Conservation (phyloP, 2,113 vertebrate species). For the Bos javanicus region DNA sequence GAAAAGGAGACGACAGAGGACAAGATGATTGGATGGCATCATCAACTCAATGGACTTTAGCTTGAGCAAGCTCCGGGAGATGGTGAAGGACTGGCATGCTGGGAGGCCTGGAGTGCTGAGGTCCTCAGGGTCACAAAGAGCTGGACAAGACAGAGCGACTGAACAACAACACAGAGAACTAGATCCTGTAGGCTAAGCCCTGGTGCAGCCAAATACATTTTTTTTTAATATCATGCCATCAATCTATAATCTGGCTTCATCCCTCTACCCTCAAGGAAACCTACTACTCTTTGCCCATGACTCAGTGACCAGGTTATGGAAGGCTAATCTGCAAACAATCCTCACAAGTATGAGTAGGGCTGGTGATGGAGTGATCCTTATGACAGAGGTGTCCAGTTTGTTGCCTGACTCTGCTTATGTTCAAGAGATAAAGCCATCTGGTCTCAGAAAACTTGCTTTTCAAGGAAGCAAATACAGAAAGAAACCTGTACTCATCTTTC, state of each 20-base stretch:
- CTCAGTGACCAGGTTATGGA: background rate
- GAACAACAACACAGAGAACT: background rate
- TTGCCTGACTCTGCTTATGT: background rate
- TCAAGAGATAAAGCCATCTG: background rate
- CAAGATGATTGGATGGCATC: background rate
- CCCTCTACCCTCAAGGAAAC: background rate
- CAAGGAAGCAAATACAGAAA: background rate
- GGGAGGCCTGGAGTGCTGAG: background rate
- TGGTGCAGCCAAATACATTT: background rate
- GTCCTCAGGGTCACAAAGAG: background rate
- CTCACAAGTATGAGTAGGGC: background rate
- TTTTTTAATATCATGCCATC: background rate
- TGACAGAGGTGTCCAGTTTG: background rate
- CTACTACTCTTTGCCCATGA: background rate
- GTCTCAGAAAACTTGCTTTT: background rate
- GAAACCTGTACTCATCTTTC: background rate
- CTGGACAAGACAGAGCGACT: background rate
- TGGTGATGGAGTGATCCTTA: background rate
- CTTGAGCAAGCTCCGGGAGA: fast-evolving
- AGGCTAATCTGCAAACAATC: background rate
- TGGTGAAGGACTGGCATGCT: background rate
- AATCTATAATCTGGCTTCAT: background rate
- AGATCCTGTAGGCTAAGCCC: background rate
- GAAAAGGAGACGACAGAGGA: background rate
- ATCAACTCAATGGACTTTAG: background rate